Evolutionary conservation across 2,888 invertebrate species (phyloP).

Genomic region (Orthonevra nobilis): DNA sequence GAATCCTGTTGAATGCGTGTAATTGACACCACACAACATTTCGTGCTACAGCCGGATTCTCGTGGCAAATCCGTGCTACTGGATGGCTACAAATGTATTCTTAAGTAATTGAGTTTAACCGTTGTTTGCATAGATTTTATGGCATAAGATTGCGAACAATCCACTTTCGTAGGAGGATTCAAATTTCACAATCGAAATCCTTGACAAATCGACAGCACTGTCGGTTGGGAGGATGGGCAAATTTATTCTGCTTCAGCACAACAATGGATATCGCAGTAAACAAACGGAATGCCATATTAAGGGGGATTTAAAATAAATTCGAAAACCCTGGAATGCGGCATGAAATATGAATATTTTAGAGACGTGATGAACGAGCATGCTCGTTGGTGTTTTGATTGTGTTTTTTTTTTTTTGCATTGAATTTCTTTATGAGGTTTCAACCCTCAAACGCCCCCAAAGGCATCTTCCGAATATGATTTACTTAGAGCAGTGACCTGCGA

Average conservation of each 20-base stretch:
- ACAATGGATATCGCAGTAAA: conserved; percentile 23
- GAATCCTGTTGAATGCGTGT: conserved; percentile 28
- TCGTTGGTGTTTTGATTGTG: too few species aligned
- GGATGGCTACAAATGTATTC: conserved; percentile 15
- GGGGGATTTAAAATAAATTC: conserved; percentile 33
- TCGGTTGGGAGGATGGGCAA: background rate
- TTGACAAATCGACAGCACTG: conserved; percentile 25
- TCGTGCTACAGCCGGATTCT: conserved; percentile 1
- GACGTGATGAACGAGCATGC: too few species aligned
- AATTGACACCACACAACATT: conserved; percentile 7
- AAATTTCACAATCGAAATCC: conserved; percentile 18
- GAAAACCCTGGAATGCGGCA: background rate
- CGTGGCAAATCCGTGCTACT: background rate
- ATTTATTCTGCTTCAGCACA: too few species aligned
- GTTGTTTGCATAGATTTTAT: conserved; percentile 55
- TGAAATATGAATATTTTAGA: background rate
- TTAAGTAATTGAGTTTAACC: conserved; percentile 54
- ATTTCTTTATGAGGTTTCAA: too few species aligned
- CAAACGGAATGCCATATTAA: conserved; percentile 31
- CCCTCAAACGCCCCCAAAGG: too few species aligned
- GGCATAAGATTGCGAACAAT: conserved; percentile 35
- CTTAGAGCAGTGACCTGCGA: background rate
- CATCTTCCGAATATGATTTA: background rate
- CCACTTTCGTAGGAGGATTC: conserved; percentile 19
- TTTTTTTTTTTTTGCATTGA: too few species aligned